Evolutionary conservation across 2,113 vertebrate genomes (phyloP).

Genomic region (Antechinus flavipes): DNA sequence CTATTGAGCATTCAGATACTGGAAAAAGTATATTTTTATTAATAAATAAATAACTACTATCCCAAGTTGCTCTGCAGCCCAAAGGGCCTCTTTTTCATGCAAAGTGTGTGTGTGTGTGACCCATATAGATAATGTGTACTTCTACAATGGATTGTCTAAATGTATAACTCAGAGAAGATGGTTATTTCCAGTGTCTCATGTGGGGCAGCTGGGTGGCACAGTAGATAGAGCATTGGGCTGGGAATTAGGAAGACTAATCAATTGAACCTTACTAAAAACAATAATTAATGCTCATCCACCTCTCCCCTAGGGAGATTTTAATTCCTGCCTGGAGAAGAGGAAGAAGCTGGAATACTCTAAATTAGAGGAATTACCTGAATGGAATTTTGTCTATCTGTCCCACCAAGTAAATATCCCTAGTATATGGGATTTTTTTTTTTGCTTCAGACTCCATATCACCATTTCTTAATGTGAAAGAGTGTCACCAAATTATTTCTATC

Average conservation of each 20-base stretch:
- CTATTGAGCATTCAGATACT: not conserved
- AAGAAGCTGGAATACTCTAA: not conserved
- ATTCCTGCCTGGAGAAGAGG: not conserved
- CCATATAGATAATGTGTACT: not conserved
- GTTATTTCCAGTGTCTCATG: not conserved
- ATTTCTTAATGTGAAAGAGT: not conserved
- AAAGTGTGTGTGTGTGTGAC: not conserved
- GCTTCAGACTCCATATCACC: not conserved
- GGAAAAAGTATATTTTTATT: not conserved
- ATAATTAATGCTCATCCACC: not conserved
- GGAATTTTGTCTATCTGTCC: not conserved
- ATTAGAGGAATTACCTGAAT: not conserved
- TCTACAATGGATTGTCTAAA: not conserved
- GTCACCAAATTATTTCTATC: not conserved
- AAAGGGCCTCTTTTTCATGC: not conserved
- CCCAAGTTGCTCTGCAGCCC: not conserved
- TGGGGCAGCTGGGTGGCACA: not conserved
- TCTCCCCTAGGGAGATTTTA: not conserved
- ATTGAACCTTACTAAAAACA: not conserved
- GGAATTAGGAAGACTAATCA: too few species aligned
- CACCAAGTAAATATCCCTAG: not conserved
- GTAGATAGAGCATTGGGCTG: not conserved
- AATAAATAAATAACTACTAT: not conserved
- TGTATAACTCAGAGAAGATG: not conserved
- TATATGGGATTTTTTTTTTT: not conserved